Conservation (phyloP, 2,797 vertebrate species). For the Sebastes iracundus region DNA sequence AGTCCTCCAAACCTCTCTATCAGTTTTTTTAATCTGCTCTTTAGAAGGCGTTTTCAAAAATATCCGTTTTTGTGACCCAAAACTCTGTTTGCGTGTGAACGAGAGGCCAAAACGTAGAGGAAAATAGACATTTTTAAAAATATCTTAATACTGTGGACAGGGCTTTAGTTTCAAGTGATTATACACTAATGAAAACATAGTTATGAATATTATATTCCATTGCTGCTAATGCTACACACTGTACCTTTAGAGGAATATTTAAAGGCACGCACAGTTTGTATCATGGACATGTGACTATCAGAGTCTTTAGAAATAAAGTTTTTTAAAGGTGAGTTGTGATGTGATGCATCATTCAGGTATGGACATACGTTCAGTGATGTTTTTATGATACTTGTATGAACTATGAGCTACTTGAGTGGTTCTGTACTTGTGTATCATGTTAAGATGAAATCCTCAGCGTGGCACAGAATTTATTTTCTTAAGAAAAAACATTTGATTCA, state of each 20-base stretch:
- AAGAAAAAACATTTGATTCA: slow-evolving; percentile 31
- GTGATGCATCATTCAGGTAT: neutral
- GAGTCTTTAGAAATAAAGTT: neutral
- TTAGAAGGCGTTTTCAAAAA: too few species aligned
- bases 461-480: slow-evolving; percentile 16
- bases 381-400: neutral
- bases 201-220: too few species aligned
- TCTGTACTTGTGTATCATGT: neutral
- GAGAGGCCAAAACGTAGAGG: too few species aligned
- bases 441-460: neutral
- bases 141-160: too few species aligned
- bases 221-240: too few species aligned
- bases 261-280: neutral
- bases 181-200: too few species aligned
- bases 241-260: neutral
- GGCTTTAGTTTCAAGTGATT: too few species aligned
- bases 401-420: neutral
- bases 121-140: too few species aligned
- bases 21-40: too few species aligned
- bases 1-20: too few species aligned
- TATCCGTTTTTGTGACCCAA: too few species aligned
- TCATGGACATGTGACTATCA: neutral
- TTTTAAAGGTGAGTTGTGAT: neutral
- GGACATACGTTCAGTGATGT: neutral
- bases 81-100: too few species aligned